phyloP scores from a whole-genome alignment of 1,140 invertebrate species.

The Brachionus paranguensis region DNA sequence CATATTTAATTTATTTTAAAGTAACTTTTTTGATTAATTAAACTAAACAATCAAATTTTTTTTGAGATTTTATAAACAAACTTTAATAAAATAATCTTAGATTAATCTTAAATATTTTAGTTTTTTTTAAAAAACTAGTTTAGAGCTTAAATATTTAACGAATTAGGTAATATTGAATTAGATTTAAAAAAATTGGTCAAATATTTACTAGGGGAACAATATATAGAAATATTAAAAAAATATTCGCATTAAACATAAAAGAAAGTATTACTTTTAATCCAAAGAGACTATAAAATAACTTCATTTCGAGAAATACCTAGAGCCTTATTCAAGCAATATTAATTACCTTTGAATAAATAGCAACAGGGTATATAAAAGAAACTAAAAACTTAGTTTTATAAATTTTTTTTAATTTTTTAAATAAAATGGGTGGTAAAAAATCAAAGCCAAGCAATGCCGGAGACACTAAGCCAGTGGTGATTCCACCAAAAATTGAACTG shows the following conservation, averaged over 20 bases:
- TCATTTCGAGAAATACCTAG: not conserved
- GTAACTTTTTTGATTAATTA: too few relatives aligned
- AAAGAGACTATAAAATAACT: not conserved
- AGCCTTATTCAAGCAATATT: not conserved
- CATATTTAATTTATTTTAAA: too few relatives aligned
- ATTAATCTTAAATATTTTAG: too few relatives aligned
- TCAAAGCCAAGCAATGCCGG: constrained; percentile 20
- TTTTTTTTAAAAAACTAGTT: not conserved
- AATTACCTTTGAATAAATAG: not conserved
- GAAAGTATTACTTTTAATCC: not conserved
- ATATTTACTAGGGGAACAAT: not conserved
- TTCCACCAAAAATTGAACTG: not conserved
- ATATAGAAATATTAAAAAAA: not conserved
- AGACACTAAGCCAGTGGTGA: not conserved
- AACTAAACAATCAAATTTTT: too few relatives aligned
- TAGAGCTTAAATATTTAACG: not conserved
- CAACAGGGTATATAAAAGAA: not conserved
- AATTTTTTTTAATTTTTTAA: not conserved
- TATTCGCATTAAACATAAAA: not conserved
- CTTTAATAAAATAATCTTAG: too few relatives aligned
- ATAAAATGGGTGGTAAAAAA: constrained; percentile 34
- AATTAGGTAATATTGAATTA: too few relatives aligned
- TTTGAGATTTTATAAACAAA: too few relatives aligned
- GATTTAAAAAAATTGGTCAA: not conserved
- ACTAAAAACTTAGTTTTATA: not conserved